Evolutionary conservation across 2,113 vertebrate species (phyloP), one percentile per base, ranked within the genome.

Genomic region (Talpa occidentalis): DNA sequence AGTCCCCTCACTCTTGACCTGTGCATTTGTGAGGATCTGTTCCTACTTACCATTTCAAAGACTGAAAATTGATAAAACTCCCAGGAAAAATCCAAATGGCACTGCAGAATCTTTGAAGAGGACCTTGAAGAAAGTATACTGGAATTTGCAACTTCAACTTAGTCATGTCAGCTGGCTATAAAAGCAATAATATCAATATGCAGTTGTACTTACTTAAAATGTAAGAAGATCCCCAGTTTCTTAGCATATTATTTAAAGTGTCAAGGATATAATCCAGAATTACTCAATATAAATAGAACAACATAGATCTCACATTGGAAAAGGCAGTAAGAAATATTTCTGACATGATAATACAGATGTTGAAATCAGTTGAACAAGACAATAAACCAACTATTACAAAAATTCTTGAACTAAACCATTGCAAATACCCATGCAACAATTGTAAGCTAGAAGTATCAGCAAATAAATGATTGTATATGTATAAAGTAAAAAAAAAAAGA

Each of bases 181-280:
- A 60, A 89, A 93, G 80, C 9, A 44, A 70, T 95, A 88, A 88
- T 74, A 28, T 76, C 21, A 70, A n/a, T 95, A n/a, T 56, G 35
- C 21, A 22, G 24, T 10, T 70, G 87, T 42, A 78, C 17, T 11
- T 66, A 67, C 30, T 12, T 40, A 78, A 40, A 56, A 78, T 93
- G 77, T 83, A 76, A 74, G 64, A 96, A 87, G 62, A 88, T 74
- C 10, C 10, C 64, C 28, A 70, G 24, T 74, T 95, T 88, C 30
- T 70, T 62, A 95, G 32, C 4, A 32, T 56, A 28, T 77, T 85
- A 52, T 67, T 87, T 10, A 92, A 52, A 92, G 87, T 73, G 19
- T 89, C 32, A 78, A 82, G 66, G 44, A 60, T 67, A 12, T 60
- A 35, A 87, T 78, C 44, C 69, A 82, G 4, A 93, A 83, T 54